Evolutionary conservation across 2,113 vertebrate genomes (phyloP).

Genomic region (Lynx canadensis): DNA sequence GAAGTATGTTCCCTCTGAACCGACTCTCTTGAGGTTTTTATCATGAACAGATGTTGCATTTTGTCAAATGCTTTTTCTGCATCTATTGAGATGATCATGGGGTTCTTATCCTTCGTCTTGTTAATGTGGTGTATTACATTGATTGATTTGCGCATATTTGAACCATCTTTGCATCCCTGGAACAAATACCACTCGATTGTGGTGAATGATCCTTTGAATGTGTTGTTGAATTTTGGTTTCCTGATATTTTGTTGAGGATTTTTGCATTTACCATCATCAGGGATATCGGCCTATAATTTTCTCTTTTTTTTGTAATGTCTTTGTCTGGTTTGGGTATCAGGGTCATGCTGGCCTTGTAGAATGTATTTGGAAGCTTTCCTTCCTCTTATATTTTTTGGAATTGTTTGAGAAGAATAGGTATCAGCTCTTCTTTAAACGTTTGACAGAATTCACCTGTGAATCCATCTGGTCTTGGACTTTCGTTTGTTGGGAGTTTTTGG

Average conservation of each 20-base stretch:
- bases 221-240: not conserved
- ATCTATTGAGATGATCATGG: not conserved
- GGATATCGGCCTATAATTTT: not conserved
- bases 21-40: not conserved
- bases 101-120: not conserved
- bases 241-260: not conserved
- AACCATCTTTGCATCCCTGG: not conserved
- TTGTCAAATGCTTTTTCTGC: not conserved
- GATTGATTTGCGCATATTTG: not conserved
- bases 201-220: not conserved
- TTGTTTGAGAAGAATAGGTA: not conserved
- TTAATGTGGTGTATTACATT: not conserved
- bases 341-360: not conserved
- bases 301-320: not conserved
- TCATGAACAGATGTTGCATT: not conserved
- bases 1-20: not conserved
- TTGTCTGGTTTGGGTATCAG: not conserved
- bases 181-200: not conserved
- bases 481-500: not conserved
- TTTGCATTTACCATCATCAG: not conserved
- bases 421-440: not conserved
- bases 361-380: not conserved
- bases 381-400: not conserved
- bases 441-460: not conserved
- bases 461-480: not conserved